Evolutionary conservation across 2,888 invertebrate species (phyloP).

Genomic region (Dioctria rufipes): DNA sequence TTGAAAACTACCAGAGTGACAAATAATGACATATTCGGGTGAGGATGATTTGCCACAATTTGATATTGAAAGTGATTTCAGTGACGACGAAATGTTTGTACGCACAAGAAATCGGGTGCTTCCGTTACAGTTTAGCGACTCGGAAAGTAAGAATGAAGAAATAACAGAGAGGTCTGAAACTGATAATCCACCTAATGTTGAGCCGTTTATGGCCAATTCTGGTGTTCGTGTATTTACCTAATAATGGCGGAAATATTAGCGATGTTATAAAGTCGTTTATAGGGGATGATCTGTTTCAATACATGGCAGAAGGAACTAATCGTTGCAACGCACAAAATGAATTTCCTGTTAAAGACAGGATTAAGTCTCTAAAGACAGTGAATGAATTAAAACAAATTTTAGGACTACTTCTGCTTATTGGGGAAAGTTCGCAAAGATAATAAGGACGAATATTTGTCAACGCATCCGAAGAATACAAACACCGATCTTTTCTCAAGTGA

Average conservation of each 20-base stretch:
- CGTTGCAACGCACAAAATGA: too few species aligned
- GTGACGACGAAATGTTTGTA: background rate
- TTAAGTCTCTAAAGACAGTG: too few species aligned
- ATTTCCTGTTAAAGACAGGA: too few species aligned
- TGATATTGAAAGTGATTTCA: background rate
- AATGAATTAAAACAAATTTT: too few species aligned
- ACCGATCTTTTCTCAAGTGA: too few species aligned
- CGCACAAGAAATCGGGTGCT: background rate
- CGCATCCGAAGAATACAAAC: too few species aligned
- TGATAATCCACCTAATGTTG: slow-evolving; percentile 24
- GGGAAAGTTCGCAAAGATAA: too few species aligned
- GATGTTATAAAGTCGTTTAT: background rate
- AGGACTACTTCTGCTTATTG: too few species aligned
- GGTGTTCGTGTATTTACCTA: slow-evolving; percentile 27
- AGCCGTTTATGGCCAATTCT: slow-evolving; percentile 21
- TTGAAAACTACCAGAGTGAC: background rate
- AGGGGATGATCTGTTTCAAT: background rate
- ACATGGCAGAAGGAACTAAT: too few species aligned
- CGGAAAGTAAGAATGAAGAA: background rate
- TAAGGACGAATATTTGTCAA: too few species aligned
- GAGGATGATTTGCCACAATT: background rate
- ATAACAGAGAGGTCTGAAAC: background rate
- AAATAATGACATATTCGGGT: slow-evolving; percentile 2
- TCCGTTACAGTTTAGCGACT: slow-evolving; percentile 7
- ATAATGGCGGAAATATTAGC: slow-evolving; percentile 13